phyloP scores from a whole-genome alignment of 2,797 vertebrate genomes.

The Argentina silus region DNA sequence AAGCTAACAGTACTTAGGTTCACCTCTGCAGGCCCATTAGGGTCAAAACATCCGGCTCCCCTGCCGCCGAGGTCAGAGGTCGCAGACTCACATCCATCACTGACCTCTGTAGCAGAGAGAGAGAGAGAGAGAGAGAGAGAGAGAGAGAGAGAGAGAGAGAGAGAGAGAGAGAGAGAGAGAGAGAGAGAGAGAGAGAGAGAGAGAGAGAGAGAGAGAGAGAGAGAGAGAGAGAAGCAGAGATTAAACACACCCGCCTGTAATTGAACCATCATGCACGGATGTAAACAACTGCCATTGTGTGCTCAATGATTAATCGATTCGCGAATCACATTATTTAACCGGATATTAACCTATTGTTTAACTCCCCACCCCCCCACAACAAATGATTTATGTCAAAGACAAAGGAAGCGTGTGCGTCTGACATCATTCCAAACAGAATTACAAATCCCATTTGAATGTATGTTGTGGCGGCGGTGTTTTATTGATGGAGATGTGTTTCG shows the following conservation, averaged over 20 bases:
- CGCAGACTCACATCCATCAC: slow-evolving; percentile 54
- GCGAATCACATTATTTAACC: too few species aligned
- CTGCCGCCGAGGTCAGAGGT: slow-evolving; percentile 55
- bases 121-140: too few species aligned
- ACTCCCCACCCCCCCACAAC: background rate
- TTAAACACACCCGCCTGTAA: slow-evolving; percentile 55
- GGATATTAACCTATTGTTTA: too few species aligned
- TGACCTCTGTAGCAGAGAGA: slow-evolving; percentile 28
- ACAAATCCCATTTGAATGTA: background rate
- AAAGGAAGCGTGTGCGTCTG: background rate
- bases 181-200: background rate
- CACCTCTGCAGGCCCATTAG: slow-evolving; percentile 41
- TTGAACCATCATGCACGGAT: too few species aligned
- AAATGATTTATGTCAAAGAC: background rate
- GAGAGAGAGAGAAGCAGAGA: slow-evolving; percentile 45
- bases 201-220: background rate
- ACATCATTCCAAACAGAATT: background rate
- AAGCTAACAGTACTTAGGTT: slow-evolving; percentile 54
- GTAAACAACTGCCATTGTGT: too few species aligned
- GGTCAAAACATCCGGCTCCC: slow-evolving; percentile 38
- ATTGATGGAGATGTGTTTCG: slow-evolving; percentile 11
- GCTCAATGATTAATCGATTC: background rate
- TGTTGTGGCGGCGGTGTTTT: background rate
- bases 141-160: too few species aligned
- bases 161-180: too few species aligned